Conservation (phyloP, 2,113 vertebrate genomes). For the Megaceryle torquata region DNA sequence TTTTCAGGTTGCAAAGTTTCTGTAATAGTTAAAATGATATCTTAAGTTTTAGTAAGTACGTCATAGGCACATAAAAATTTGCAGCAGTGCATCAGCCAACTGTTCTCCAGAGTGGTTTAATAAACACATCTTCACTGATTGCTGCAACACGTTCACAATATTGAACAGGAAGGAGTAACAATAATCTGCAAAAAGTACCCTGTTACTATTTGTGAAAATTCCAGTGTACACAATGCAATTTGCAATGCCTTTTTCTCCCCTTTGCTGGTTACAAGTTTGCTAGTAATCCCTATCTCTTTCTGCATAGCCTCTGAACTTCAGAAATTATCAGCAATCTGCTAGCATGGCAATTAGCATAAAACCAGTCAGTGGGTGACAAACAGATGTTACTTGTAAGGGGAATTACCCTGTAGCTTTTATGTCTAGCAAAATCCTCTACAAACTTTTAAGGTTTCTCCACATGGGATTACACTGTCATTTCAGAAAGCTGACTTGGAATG, state of each 20-base stretch:
- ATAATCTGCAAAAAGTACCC: neutral
- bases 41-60: neutral
- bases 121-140: neutral
- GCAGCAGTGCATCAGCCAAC: neutral
- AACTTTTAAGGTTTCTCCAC: neutral
- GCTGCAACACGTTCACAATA: neutral
- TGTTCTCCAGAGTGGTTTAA: neutral
- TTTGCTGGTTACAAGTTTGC: neutral
- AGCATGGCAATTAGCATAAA: neutral
- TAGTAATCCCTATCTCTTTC: neutral
- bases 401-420: neutral
- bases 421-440: neutral
- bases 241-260: neutral
- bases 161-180: neutral
- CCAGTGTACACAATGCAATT: neutral
- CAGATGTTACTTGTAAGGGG: neutral
- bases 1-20: neutral
- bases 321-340: neutral
- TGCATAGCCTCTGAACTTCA: neutral
- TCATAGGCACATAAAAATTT: neutral
- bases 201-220: neutral
- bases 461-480: neutral
- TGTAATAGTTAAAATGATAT: neutral
- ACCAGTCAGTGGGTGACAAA: neutral
- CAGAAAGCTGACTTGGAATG: neutral